Evolutionary conservation across 2,113 vertebrate genomes (phyloP).

Genomic region (Catharus fuscescens): DNA sequence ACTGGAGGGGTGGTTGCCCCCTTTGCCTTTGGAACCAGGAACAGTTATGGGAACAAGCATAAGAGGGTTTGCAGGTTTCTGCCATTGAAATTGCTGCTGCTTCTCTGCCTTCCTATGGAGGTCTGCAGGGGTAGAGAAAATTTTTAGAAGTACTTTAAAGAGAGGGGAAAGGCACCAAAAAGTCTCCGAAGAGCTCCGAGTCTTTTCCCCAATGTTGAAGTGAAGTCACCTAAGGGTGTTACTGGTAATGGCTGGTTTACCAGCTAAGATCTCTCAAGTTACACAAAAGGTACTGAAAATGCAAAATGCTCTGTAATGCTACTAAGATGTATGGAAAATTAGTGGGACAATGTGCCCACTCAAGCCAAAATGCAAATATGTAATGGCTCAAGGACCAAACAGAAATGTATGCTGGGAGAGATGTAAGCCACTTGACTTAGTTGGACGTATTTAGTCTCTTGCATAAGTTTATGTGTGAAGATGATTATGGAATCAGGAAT

Average conservation of each 20-base stretch:
- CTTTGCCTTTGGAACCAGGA: not conserved
- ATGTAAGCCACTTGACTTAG: not conserved
- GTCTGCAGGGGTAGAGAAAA: not conserved
- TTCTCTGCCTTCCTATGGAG: not conserved
- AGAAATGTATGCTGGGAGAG: not conserved
- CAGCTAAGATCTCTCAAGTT: not conserved
- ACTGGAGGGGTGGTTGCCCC: not conserved
- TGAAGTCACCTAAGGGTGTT: not conserved
- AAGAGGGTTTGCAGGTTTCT: not conserved
- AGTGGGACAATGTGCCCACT: not conserved
- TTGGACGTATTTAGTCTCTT: not conserved
- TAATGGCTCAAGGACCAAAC: not conserved
- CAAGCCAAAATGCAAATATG: not conserved
- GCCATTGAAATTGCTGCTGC: not conserved
- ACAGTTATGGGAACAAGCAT: not conserved
- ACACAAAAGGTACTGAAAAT: not conserved
- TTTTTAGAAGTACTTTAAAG: not conserved
- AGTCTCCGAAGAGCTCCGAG: not conserved
- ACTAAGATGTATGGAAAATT: not conserved
- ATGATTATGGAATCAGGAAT: not conserved
- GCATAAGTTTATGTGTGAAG: not conserved
- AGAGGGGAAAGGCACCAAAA: not conserved
- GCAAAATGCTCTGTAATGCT: not conserved
- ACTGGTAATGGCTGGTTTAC: not conserved
- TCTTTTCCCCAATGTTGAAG: not conserved